Base-by-base conservation (phyloP, 2,113 vertebrate genomes). In the Bettongia penicillata region DNA sequence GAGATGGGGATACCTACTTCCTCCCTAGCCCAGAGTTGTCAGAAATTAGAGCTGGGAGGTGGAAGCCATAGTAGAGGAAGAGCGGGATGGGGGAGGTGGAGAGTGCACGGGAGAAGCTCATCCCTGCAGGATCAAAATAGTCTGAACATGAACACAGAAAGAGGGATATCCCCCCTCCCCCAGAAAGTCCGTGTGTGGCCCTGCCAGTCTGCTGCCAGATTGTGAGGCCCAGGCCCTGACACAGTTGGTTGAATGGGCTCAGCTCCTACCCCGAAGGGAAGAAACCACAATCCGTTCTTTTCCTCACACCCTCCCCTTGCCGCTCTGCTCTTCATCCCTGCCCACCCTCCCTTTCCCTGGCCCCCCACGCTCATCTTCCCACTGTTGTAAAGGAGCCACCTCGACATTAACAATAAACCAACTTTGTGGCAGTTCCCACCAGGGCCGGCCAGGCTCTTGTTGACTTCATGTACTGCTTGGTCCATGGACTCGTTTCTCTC, bases 321-420 rank as follows among this genome's bases (percentile, higher is more conserved):
- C 92, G 96, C 97, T 94, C 95, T 96, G 97, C 94, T 97, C 95
- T 97, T 96, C 95, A 77, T 43, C 96, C 96, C 57, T 53, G 91
- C 95, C 96, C 47, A 95, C 84, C 94, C 94, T 90, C 96, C 52
- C 95, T 93, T 91, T 93, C 96, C 96, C 16, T 52, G 68, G 5
- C 68, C n/a, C n/a, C 68, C 19, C 68, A 6, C 68, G 43, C 37
- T 77, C 68, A 93, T 95, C 97, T 96, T 93, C 96, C 96, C 97
- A 95, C 96, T 97, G 97, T 97, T 98, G 96, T 98, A 95, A 97
- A 8, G 51, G 96, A 98, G 96, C 96, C 19, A 43, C 97, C 96
- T 97, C 94, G 97, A 95, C 92, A 96, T 96, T 97, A 97, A 97
- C 97, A 98, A 98, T 98, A 98, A 98, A 98, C 61, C 93, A 91